Conservation (phyloP, 92 coral and sea anemone genomes). For the Palythoa grandiflora region DNA sequence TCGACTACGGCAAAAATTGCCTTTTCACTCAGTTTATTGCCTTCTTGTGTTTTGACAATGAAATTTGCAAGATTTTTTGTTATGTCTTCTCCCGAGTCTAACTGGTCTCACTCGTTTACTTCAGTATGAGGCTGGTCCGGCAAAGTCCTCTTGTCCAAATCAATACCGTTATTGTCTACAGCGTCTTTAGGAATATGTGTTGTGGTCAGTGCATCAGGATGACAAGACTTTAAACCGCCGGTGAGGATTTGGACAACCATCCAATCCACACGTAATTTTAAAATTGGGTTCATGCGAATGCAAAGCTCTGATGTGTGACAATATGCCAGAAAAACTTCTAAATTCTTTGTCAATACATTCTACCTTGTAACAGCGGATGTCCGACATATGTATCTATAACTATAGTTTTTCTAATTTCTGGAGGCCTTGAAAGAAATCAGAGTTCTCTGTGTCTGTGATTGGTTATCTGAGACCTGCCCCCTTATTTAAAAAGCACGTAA, state of each 20-base stretch:
- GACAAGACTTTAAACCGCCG: no score
- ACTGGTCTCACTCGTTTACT: background rate
- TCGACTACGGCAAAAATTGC: background rate
- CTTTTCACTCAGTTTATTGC: background rate
- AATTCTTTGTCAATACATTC: constrained; percentile 1
- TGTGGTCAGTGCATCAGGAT: background rate
- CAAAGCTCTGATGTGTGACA: background rate
- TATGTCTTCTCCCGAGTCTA: background rate
- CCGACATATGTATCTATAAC: background rate
- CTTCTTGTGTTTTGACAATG: background rate
- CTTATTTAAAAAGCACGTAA: no score
- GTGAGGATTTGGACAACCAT: no score
- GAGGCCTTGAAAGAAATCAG: no score
- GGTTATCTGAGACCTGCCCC: no score
- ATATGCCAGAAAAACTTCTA: background rate
- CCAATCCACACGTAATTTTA: constrained; percentile 4
- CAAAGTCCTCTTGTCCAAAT: background rate
- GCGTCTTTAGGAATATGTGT: background rate
- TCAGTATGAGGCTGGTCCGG: background rate
- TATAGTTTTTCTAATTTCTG: no score
- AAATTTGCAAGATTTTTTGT: background rate
- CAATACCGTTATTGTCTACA: background rate
- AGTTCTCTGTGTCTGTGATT: no score
- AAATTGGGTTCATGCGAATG: background rate
- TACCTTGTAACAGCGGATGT: background rate